Evolutionary conservation across 1,140 invertebrate genomes (phyloP).

Genomic region (Drosophila pseudoobscura): DNA sequence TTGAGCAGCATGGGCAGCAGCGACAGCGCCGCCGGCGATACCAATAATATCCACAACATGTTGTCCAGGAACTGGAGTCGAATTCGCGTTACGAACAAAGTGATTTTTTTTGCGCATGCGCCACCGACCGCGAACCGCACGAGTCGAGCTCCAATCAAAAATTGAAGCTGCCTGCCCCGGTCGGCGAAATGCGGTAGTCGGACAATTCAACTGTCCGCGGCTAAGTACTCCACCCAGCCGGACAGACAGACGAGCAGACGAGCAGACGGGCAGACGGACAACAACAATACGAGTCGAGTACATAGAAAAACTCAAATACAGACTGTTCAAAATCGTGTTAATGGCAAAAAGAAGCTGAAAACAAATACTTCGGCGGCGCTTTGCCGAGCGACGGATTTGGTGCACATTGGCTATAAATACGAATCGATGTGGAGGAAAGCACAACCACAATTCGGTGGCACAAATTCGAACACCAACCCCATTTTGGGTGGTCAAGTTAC

Average conservation of each 20-base stretch:
- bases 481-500: conserved; percentile 53
- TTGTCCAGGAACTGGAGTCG: conserved; percentile 40
- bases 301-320: conserved; percentile 23
- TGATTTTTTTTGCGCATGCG: not conserved
- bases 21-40: not conserved
- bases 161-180: conserved; percentile 56
- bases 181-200: conserved; percentile 67
- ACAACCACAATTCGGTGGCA: conserved; percentile 43
- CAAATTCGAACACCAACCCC: conserved; percentile 44
- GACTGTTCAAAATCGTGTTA: conserved; percentile 71
- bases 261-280: not conserved
- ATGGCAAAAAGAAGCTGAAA: conserved; percentile 57
- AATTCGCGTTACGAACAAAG: not conserved
- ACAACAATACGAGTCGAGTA: too few species aligned
- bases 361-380: conserved; percentile 39
- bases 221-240: conserved; percentile 30
- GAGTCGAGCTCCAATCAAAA: conserved; percentile 58
- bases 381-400: conserved; percentile 42
- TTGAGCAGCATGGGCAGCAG: conserved; percentile 11
- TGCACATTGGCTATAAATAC: conserved; percentile 47
- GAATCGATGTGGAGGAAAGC: conserved; percentile 28
- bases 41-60: conserved; percentile 28
- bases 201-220: conserved; percentile 13
- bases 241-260: not conserved
- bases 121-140: conserved; percentile 41